Percentiles rank a stretch among this genome's conserved stretches.
Evolutionary conservation across 2,797 vertebrate species (phyloP).

Genomic region (Champsocephalus esox): DNA sequence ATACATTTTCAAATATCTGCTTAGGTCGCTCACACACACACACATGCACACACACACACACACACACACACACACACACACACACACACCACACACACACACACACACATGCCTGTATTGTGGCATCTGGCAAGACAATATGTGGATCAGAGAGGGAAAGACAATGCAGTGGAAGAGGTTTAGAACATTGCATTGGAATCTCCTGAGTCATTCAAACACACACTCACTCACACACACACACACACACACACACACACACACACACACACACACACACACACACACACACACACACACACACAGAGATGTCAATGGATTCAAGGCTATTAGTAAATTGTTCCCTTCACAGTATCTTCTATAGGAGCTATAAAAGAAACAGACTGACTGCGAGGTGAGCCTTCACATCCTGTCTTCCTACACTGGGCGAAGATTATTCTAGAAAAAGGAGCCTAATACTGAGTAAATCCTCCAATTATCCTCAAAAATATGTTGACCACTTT

Average conservation of each 20-base stretch:
- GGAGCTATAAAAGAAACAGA: neutral
- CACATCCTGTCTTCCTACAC: neutral
- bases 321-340: slow-evolving; percentile 19
- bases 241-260: slow-evolving; percentile 8
- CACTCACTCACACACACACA: neutral
- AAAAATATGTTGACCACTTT: slow-evolving; percentile 31
- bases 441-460: slow-evolving; percentile 9
- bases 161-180: slow-evolving; percentile 64
- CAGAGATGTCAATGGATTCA: slow-evolving; percentile 30
- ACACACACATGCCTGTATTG: slow-evolving; percentile 46
- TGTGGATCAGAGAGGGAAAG: slow-evolving; percentile 62
- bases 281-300: too few species aligned
- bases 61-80: slow-evolving; percentile 4
- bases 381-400: slow-evolving; percentile 1
- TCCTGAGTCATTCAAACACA: slow-evolving; percentile 28
- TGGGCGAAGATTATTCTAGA: slow-evolving; percentile 1
- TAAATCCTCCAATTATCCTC: slow-evolving; percentile 10
- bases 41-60: too few species aligned
- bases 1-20: slow-evolving; percentile 77
- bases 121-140: slow-evolving; percentile 76
- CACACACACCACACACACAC: slow-evolving; percentile 21
- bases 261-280: slow-evolving; percentile 1
- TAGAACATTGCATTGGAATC: slow-evolving; percentile 64
- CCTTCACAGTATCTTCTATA: slow-evolving; percentile 11
- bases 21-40: slow-evolving; percentile 43